These are phyloP conservation scores for Gymnocypris eckloni DNA, from an alignment of 2,797 vertebrate genomes.

Conservation along the genomic window DNA sequence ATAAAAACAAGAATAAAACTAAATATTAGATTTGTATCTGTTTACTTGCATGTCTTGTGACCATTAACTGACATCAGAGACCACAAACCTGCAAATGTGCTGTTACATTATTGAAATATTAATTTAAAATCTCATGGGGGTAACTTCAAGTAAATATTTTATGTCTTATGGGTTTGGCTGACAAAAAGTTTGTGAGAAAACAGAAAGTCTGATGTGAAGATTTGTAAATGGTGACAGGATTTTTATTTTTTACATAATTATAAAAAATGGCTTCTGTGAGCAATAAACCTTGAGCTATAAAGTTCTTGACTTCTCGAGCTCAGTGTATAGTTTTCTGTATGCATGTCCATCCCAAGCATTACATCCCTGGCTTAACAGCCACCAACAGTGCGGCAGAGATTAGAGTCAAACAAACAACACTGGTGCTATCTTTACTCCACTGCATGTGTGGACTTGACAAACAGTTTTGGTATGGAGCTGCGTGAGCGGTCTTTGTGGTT, in stretches of 20 bases:
- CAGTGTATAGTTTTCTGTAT: neutral
- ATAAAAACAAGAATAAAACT: too few species aligned
- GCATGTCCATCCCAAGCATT: neutral
- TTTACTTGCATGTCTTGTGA: too few species aligned
- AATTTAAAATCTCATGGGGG: too few species aligned
- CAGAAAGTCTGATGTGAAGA: too few species aligned
- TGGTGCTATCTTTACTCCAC: neutral
- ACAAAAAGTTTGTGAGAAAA: too few species aligned
- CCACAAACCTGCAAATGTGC: too few species aligned
- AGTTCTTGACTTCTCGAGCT: neutral
- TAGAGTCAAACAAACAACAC: neutral
- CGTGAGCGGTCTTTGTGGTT: neutral
- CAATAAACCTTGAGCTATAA: neutral
- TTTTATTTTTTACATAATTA: neutral
- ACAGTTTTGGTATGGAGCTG: constrained; percentile 7
- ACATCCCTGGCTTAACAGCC: constrained; percentile 10
- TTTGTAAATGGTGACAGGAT: neutral
- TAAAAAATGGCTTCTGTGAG: neutral
- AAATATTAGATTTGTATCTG: too few species aligned
- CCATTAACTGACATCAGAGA: too few species aligned
- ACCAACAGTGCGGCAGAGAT: constrained; percentile 11
- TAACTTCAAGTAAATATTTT: too few species aligned
- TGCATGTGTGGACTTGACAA: neutral
- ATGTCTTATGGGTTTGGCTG: too few species aligned
- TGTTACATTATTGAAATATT: too few species aligned